Evolutionary conservation across 2,113 vertebrate genomes (phyloP).

Genomic region (Elephantulus edwardii): DNA sequence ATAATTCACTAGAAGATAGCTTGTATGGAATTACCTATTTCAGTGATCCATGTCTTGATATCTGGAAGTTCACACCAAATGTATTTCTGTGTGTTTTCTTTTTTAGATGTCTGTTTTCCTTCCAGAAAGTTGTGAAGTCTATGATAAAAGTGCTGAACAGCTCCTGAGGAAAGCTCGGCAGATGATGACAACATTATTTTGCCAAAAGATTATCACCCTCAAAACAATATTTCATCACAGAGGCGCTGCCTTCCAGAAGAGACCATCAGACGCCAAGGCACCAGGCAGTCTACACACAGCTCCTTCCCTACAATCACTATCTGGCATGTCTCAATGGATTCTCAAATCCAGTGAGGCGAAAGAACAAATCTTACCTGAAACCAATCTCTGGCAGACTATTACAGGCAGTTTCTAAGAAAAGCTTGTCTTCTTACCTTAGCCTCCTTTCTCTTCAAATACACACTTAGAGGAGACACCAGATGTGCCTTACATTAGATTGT

Average conservation of each 20-base stretch:
- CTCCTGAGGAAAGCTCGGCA: neutral
- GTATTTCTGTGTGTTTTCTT: neutral
- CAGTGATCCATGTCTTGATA: neutral
- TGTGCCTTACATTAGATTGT: too few species aligned
- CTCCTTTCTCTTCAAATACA: neutral
- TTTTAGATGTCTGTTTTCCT: slow-evolving; percentile 30
- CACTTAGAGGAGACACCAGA: neutral
- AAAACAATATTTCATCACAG: slow-evolving; percentile 36
- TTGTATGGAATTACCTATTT: neutral
- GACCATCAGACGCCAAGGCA: neutral
- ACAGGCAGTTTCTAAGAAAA: neutral
- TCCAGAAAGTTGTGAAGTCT: neutral
- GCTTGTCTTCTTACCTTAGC: too few species aligned
- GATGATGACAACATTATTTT: slow-evolving; percentile 28
- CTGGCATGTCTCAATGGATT: neutral
- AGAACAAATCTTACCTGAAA: neutral
- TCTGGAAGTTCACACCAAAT: neutral
- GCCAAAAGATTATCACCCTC: neutral
- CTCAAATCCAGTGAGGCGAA: neutral
- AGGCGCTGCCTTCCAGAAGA: slow-evolving; percentile 1
- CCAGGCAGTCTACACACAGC: neutral
- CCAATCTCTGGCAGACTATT: neutral
- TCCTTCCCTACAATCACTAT: neutral
- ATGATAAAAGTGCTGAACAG: neutral
- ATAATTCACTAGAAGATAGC: neutral